These are phyloP conservation scores for Drosophila bipectinata DNA, from an alignment of 1,140 invertebrate genomes.

Conservation along the genomic window DNA sequence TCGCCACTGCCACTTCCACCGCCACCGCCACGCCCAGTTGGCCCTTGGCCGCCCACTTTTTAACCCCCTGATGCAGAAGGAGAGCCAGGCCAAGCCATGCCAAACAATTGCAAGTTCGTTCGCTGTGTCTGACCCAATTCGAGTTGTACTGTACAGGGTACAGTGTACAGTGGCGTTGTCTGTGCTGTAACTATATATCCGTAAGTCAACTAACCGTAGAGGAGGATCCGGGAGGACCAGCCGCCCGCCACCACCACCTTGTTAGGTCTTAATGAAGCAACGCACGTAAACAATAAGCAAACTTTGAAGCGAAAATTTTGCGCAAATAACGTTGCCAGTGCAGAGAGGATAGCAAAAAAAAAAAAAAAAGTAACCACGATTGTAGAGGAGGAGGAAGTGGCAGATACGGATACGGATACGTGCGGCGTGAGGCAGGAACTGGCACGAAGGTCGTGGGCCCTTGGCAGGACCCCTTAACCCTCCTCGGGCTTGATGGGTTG, in stretches of 20 bases:
- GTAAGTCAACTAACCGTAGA: conserved; percentile 65
- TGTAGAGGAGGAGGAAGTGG: conserved; percentile 10
- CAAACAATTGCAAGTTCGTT: conserved; percentile 44
- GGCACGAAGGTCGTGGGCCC: conserved; percentile 69
- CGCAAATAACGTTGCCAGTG: conserved; percentile 72
- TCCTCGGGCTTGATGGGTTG: conserved; percentile 15
- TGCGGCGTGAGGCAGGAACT: conserved; percentile 73
- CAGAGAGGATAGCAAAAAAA: conserved; percentile 2
- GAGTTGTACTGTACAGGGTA: conserved; percentile 28
- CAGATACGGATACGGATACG: conserved; percentile 72
- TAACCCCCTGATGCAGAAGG: conserved; percentile 13
- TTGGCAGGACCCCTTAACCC: conserved; percentile 1
- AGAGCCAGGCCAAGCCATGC: background rate
- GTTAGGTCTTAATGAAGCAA: conserved; percentile 78
- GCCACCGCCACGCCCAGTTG: background rate
- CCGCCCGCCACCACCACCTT: conserved; percentile 9
- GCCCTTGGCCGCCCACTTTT: background rate
- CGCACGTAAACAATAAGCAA: conserved; percentile 82
- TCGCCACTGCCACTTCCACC: background rate
- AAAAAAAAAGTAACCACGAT: background rate
- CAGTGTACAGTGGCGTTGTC: conserved; percentile 10
- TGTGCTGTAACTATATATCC: conserved; percentile 42
- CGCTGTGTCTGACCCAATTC: conserved; percentile 74
- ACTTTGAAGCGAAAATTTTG: conserved; percentile 82
- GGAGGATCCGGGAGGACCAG: conserved; percentile 31